These are phyloP conservation scores for Caenorhabditis sinica DNA, from an alignment of 2,888 invertebrate species.

Conservation along the genomic window DNA sequence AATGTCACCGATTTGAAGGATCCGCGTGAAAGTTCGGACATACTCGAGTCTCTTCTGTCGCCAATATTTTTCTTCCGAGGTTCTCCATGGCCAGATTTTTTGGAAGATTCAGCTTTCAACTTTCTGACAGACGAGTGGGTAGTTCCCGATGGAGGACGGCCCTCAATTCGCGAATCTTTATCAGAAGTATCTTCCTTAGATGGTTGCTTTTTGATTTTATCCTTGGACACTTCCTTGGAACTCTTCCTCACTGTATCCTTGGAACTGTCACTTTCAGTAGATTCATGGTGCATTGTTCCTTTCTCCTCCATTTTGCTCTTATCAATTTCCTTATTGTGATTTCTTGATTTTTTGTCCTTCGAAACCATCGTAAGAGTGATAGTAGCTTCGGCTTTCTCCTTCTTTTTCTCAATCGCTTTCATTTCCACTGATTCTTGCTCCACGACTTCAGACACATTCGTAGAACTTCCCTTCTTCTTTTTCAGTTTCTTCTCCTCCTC, in stretches of 20 bases:
- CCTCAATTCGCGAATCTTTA: slow-evolving; percentile 4
- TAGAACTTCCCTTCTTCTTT: slow-evolving; percentile 65
- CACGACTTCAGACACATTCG: slow-evolving; percentile 55
- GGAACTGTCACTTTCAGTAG: background rate
- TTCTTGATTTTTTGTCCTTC: slow-evolving; percentile 3
- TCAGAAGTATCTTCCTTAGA: slow-evolving; percentile 20
- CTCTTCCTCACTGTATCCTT: background rate
- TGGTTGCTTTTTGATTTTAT: slow-evolving; percentile 3
- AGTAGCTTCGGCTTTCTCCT: slow-evolving; percentile 59
- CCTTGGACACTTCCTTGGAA: background rate
- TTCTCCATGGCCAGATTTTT: slow-evolving; percentile 25
- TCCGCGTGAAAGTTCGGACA: slow-evolving; percentile 71
- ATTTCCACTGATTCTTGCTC: slow-evolving; percentile 62
- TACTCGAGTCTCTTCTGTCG: slow-evolving; percentile 75
- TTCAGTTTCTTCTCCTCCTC: slow-evolving; percentile 68
- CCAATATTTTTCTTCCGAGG: slow-evolving; percentile 63
- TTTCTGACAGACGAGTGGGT: slow-evolving; percentile 41
- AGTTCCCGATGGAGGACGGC: slow-evolving; percentile 16
- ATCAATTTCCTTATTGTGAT: background rate
- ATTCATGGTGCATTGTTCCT: background rate
- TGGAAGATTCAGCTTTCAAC: slow-evolving; percentile 42
- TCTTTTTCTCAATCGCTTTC: slow-evolving; percentile 58
- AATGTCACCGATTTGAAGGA: slow-evolving; percentile 77
- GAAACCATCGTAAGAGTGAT: slow-evolving; percentile 48
- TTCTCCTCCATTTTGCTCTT: background rate